Evolutionary conservation across 2,113 vertebrate species (phyloP), one percentile per base, ranked within the genome.

Genomic region (Neogale vison): DNA sequence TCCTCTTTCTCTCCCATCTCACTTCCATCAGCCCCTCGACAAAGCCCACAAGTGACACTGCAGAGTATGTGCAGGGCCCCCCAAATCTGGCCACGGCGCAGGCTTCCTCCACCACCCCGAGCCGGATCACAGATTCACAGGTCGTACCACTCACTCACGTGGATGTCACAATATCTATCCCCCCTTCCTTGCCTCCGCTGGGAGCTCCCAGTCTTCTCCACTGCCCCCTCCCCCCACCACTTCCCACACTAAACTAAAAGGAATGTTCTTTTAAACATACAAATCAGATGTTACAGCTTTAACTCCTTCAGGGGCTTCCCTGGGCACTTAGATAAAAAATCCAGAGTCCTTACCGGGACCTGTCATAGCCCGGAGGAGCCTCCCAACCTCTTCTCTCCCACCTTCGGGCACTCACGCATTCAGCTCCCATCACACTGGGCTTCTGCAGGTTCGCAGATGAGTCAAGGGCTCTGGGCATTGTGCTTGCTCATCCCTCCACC

Each of bases 231-330:
- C 81, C 67, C n/a, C n/a, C 34, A 3, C 24, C 36, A 13, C 5
- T 71, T 61, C 82, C 92, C 34, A 57, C 82, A 63, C 3, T 23
- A 26, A 42, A 83, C 87, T 42, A 57, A 81, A 82, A 96, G 76
- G 83, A 90, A 93, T 34, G 90, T 67, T 59, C 81, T 67, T 69
- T 34, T 34, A 59, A 88, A 69, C 82, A 82, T 42, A 88, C 39
- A 81, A 15, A 31, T 39, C 12, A 11, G 47, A 24, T 21, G 52
- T 20, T 36, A 26, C 5, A 29, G 14, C 52, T 36, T 34, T 12
- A 59, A n/a, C 13, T 17, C 69, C 52, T 31, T 23, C 11, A n/a
- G 31, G 18, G 14, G 45, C 17, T 84, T 71, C 67, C 55, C 4
- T 4, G 14, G 23, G 67, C 63, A 52, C 29, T 13, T 36, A 20